These are phyloP conservation scores for Sturnus vulgaris DNA, from an alignment of 2,113 vertebrate genomes.

Conservation along the genomic window DNA sequence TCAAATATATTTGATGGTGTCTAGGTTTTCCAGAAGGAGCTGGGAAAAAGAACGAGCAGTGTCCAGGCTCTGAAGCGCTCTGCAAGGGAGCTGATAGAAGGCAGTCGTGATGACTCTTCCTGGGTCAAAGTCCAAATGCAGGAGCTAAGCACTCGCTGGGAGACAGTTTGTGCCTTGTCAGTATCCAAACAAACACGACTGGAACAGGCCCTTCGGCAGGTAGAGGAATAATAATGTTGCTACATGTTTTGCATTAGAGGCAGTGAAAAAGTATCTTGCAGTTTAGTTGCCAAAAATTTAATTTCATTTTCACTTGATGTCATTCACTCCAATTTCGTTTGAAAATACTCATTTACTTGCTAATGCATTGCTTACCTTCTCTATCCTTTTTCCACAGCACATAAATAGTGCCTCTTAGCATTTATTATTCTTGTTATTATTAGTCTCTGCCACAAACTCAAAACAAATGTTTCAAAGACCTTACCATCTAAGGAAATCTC, in stretches of 20 bases:
- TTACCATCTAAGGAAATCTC: constrained; percentile 39
- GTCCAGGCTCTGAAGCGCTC: constrained; percentile 95
- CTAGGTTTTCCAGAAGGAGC: constrained; percentile 95
- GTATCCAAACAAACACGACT: constrained; percentile 92
- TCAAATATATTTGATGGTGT: not conserved
- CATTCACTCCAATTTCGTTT: not conserved
- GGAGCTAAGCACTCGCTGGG: constrained; percentile 93
- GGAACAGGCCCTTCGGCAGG: constrained; percentile 92
- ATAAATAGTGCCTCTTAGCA: not conserved
- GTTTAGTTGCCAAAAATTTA: not conserved
- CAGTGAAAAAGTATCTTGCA: not conserved
- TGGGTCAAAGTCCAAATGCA: constrained; percentile 99
- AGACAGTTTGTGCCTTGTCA: constrained; percentile 92
- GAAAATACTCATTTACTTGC: not conserved
- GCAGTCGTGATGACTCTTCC: constrained; percentile 89
- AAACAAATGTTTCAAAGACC: not conserved
- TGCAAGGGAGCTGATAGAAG: constrained; percentile 88
- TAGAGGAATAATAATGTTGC: constrained; percentile 34
- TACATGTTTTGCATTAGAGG: not conserved
- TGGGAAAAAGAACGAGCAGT: constrained; percentile 91
- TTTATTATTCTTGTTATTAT: not conserved
- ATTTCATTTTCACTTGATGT: not conserved
- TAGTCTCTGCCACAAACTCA: constrained; percentile 1
- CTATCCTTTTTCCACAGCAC: not conserved
- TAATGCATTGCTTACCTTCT: not conserved